Conservation (phyloP, 2,113 vertebrate species). For the Penelope pileata region DNA sequence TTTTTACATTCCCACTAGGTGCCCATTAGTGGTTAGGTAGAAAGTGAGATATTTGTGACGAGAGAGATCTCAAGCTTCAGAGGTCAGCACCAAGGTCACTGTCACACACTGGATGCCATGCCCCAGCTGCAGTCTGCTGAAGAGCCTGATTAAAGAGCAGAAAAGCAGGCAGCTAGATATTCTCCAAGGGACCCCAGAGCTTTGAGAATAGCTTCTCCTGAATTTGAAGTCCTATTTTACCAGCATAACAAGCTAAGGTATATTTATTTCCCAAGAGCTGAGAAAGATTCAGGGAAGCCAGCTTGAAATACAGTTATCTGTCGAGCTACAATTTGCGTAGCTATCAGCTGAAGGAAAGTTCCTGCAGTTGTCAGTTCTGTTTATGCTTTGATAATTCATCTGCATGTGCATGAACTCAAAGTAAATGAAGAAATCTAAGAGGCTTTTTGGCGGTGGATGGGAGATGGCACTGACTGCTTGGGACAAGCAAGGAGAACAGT, state of each 20-base stretch:
- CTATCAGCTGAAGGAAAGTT: not conserved
- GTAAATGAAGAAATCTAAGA: not conserved
- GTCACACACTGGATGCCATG: not conserved
- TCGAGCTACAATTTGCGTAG: not conserved
- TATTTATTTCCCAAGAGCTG: not conserved
- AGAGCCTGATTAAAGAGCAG: not conserved
- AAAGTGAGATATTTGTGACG: not conserved
- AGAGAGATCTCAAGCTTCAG: not conserved
- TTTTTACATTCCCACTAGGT: slow-evolving; percentile 17
- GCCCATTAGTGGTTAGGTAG: not conserved
- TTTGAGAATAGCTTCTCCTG: not conserved
- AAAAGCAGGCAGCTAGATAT: not conserved
- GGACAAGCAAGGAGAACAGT: not conserved
- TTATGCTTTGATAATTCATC: not conserved
- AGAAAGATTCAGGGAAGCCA: not conserved
- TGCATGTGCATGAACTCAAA: not conserved
- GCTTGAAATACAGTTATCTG: not conserved
- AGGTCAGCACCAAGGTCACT: slow-evolving; percentile 31
- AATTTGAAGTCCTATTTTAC: not conserved
- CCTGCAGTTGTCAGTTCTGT: not conserved
- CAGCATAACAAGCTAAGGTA: not conserved
- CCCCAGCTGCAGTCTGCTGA: not conserved
- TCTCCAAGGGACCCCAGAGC: not conserved
- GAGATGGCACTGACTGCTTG: not conserved
- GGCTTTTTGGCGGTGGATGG: not conserved